Base-by-base conservation (phyloP, 2,797 vertebrate genomes). In the Peromyscus attwateri region DNA sequence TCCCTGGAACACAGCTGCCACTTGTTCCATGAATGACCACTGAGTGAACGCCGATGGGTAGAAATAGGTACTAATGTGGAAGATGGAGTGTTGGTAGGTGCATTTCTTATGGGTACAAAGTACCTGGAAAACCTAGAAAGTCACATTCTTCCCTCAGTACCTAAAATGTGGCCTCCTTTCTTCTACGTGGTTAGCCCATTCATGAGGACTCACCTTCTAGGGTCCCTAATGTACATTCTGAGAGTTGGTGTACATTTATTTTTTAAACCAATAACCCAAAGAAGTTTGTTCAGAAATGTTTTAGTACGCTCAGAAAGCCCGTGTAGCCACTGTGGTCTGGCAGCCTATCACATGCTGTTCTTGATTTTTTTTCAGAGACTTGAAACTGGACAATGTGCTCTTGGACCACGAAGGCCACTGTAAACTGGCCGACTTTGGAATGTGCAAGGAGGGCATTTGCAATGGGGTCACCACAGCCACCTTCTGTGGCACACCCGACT, bases 391-490 rank as follows among this genome's bases (percentile, higher is more conserved):
- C 98, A 99, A 99, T 0, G 99, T 99, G 77, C 98, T 99, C 8
- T 98, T 99, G 93, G 99, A 99, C 98, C 99, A 99, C 0, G 99
- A 99, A 13, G 99, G 99, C 21, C 99, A 99, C 98, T 99, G 99
- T 98, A 99, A 99, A 95, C 99, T 99, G 98, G 99, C 99, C 4
- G 99, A 99, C 98, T 99, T 99, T 6, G 99, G 99, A 64, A 99
- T 99, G 99, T 99, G 99, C 98, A 99, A 99, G 97, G 99, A 99
- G 97, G 99, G 99, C 68, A 99, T 99, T 94, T 99, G 98, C 0
- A 98, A 99, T 3, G 99, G 99, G 6, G 97, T 98, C 71, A 99
- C 99, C 95, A 99, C 99, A 0, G 99, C 98, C n/a, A 99, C 99
- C 0, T 99, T 99, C 98, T 99, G 99, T 57, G 99, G 99, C 95